Base-by-base conservation (phyloP, 2,113 vertebrate species). In the Aviceda subcristata region DNA sequence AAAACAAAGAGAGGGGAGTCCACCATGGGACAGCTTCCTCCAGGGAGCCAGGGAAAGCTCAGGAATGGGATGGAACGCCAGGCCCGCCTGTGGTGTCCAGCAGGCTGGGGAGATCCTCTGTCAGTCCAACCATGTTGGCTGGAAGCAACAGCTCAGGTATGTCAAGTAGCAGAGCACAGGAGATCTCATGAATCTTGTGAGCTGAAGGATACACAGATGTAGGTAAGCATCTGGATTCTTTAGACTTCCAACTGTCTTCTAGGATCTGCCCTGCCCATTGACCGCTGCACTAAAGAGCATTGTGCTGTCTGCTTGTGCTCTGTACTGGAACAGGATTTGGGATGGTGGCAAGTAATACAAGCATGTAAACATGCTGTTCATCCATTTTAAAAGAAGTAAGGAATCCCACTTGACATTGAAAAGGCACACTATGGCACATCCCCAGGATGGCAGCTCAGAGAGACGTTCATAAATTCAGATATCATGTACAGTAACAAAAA, bases 11-110 rank as follows among this genome's bases (percentile, higher is more conserved):
- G 50, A 97, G 98, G 97, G 97, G 95, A 97, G 97, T 94, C 45
- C 99, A 98, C 79, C 98, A 98, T 0, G 98, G 98, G 95, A 77
- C 97, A 62, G 94, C 98, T 92, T 98, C 98, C 76, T 97, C 97
- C 46, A 98, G 98, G 92, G 99, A 99, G 96, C 97, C 98, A 86
- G 96, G 98, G 82, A 99, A 99, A 99, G 98, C 99, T 98, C 99
- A 99, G 95, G 99, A 99, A 98, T 99, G 98, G 99, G 99, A 99
- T 29, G 98, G 98, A 95, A 98, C 97, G 3, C 98, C 99, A 5
- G 99, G 98, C 78, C 98, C 98, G 1, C 98, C 98, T 5, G 98
- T 98, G 97, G 97, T 98, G 60, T 98, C 99, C 88, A 99, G 98
- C 86, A 98, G 99, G 88, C 95, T 99, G 95, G 99, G 99, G 86